Evolutionary conservation across 2,797 vertebrate species (phyloP), one percentile per base, ranked within the genome.

Genomic region (Cephalopachus bancanus): DNA sequence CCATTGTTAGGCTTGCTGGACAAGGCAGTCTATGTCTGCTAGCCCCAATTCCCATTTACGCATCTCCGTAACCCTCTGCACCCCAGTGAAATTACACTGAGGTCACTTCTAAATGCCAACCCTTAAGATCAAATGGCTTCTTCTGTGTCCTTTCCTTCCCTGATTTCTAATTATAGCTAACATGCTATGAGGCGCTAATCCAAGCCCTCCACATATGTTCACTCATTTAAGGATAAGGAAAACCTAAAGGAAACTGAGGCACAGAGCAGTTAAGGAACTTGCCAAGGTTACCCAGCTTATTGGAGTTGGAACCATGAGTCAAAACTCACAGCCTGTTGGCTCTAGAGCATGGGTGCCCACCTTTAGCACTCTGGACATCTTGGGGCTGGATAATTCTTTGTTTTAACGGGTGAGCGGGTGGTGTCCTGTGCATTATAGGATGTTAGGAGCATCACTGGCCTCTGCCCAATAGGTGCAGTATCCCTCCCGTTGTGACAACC

Each of bases 171-270:
- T 44, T 33, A 76, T 1, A 28, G 20, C n/a, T 28, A 49, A 65
- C 0, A 22, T 57, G 20, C 33, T 14, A 37, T 4, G 76, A 93
- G 59, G 20, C 59, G 62, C 26, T 3, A 12, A 26, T 37, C 33
- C 7, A 53, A 93, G 81, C 53, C 26, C 14, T 89, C 62, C n/a
- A 4, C 4, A 10, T 10, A 55, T 30, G 49, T 53, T 83, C 17
- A 53, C n/a, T 64, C 76, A n/a, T 28, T 65, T 26, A 92, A 72
- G 10, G 30, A 72, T 37, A 87, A 64, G n/a, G 33, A 53, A 93
- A 74, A 69, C 1, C 19, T n/a, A 11, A 30, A 75, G n/a, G n/a
- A 93, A 89, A 93, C 37, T 1, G 74, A 89, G 59, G 30, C 69
- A 51, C 64, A 79, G 64, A 83, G 30, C 16, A 22, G 6, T 72